These are phyloP conservation scores for Lophotriccus pileatus DNA, from an alignment of 2,797 vertebrate genomes.

Conservation along the genomic window DNA sequence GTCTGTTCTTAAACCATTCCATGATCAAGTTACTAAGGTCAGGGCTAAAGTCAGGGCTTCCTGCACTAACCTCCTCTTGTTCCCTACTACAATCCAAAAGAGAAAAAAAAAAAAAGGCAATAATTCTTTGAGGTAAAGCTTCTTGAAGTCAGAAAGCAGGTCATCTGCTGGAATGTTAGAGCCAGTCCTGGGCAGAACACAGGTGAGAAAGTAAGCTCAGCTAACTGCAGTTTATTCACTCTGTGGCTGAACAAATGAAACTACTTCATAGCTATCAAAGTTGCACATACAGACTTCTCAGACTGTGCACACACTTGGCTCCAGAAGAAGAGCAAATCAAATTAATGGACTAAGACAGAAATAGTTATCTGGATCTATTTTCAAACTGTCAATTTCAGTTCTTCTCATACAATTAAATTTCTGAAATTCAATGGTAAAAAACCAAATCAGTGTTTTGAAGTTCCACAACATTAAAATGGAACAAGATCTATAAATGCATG, in stretches of 20 bases:
- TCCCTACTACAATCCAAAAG: neutral
- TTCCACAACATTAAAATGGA: neutral
- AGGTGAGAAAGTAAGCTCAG: neutral
- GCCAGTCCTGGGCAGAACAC: neutral
- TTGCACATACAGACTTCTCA: neutral
- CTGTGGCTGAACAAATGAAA: neutral
- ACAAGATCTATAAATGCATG: neutral
- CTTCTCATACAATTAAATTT: neutral
- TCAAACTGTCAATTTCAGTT: neutral
- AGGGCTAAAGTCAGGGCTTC: neutral
- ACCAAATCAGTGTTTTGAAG: neutral
- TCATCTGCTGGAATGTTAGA: slow-evolving; percentile 20
- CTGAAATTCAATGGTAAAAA: neutral
- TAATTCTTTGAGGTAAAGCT: slow-evolving; percentile 16
- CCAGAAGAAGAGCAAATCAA: neutral
- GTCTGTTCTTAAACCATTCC: neutral
- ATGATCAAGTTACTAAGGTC: neutral
- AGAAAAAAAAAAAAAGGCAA: neutral
- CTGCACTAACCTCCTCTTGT: neutral
- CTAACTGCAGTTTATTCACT: neutral
- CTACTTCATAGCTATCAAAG: neutral
- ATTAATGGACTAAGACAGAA: neutral
- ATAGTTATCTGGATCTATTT: neutral
- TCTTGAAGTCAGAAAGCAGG: neutral
- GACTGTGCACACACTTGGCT: neutral